Evolutionary conservation across 1,140 invertebrate genomes (phyloP).

Genomic region (Eumaeus atala): DNA sequence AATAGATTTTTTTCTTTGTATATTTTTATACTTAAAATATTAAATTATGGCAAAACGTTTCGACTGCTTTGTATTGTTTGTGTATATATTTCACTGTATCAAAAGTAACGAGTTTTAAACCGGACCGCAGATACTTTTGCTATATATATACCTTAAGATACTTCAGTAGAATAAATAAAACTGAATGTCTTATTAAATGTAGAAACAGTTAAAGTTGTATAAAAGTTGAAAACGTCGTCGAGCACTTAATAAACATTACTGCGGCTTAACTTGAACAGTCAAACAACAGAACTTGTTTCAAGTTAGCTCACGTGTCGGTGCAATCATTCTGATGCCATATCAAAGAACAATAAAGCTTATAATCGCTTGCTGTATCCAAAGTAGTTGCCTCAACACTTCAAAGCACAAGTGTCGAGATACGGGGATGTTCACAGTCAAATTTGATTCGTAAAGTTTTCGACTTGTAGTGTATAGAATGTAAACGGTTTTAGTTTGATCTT

Average conservation of each 20-base stretch:
- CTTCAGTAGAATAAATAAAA: background rate
- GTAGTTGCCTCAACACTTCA: slow-evolving; percentile 27
- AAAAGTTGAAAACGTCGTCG: slow-evolving; percentile 1
- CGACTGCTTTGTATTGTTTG: no score
- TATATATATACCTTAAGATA: no score
- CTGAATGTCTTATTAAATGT: background rate
- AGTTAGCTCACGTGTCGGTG: slow-evolving; percentile 12
- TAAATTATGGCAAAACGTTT: no score
- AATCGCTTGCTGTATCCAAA: slow-evolving; percentile 21
- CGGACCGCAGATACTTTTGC: no score
- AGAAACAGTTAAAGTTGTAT: background rate
- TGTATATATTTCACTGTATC: no score
- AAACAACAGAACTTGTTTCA: slow-evolving; percentile 10
- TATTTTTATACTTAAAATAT: no score
- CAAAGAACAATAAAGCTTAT: slow-evolving; percentile 22
- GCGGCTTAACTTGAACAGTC: background rate
- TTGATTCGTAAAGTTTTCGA: slow-evolving; percentile 33
- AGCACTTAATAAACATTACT: background rate
- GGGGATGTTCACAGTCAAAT: slow-evolving; percentile 28
- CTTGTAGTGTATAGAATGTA: slow-evolving; percentile 15
- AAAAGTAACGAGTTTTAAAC: no score
- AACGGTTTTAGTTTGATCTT: slow-evolving; percentile 11
- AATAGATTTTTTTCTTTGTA: no score
- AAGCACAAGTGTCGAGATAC: slow-evolving; percentile 34
- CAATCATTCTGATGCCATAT: slow-evolving; percentile 15